Evolutionary conservation across 1,140 invertebrate species (phyloP).

Genomic region (Bombus breviceps): DNA sequence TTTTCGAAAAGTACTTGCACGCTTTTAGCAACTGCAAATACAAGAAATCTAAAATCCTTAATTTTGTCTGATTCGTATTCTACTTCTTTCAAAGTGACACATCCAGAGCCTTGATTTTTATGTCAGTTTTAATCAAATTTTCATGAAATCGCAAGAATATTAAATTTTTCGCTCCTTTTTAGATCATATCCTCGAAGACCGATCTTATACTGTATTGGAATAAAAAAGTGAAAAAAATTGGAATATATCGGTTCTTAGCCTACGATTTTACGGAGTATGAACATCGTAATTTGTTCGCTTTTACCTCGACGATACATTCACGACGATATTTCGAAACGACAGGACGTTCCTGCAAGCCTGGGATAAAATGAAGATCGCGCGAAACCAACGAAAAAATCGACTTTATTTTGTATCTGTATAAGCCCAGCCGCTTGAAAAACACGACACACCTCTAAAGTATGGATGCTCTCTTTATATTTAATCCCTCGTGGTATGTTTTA

Average conservation of each 20-base stretch:
- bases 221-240: neutral
- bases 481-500: neutral
- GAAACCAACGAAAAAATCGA: neutral
- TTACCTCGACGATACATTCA: neutral
- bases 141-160: too few species aligned
- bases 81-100: too few species aligned
- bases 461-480: neutral
- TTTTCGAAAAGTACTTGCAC: too few species aligned
- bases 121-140: too few species aligned
- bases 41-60: too few species aligned
- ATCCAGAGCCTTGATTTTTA: too few species aligned
- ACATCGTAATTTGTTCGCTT: constrained; percentile 2
- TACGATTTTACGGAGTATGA: neutral
- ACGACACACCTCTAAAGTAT: neutral
- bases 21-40: too few species aligned
- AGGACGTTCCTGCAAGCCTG: neutral
- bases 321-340: neutral
- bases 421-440: neutral
- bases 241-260: neutral
- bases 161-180: too few species aligned
- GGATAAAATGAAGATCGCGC: constrained; percentile 5
- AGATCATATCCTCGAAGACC: fast-evolving
- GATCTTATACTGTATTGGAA: too few species aligned
- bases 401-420: neutral
- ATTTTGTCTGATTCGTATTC: too few species aligned